Base-by-base conservation (phyloP, 2,888 invertebrate species). In the Tetrapedia diversipes region DNA sequence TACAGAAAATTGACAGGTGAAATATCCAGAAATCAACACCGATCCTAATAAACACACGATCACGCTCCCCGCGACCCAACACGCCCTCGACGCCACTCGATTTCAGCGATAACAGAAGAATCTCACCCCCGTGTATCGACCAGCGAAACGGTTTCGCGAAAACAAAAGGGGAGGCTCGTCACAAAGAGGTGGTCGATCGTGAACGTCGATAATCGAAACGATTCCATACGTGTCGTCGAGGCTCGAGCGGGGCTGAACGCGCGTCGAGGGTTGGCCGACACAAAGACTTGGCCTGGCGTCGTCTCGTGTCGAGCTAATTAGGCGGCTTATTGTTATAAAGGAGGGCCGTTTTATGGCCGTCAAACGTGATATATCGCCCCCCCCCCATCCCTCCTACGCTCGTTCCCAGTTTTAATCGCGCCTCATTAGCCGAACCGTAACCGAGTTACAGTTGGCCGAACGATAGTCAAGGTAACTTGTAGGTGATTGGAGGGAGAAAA, bases 241-340 rank as follows among this genome's bases (percentile, higher is more conserved):
- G 83, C 68, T 76, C 75, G 80, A 81, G 80, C 64, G 67, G 69
- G 83, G 81, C 81, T 83, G 80, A 83, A 81, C 75, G 72, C 74
- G 75, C 53, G 77, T 74, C 66, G 82, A 76, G 83, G 81, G 80
- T 79, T 80, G 74, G 56, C 45, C 65, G 10, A 51, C 51, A 89
- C 87, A 89, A 89, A 85, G 86, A 80, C 70, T n/a, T 63, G 24
- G 72, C 69, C 71, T 57, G 75, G 77, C 80, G 74, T 82, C 82
- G 82, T 80, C 83, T 86, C 83, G 83, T 79, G 83, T 87, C 85
- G 79, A 67, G 84, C 86, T 89, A 90, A 90, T 90, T 90, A 90
- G 88, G 85, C 82, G 85, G 74, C 85, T 88, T 87, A 90, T 90
- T 90, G 89, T 90, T 82, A 80, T 76, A 85, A 74, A 80, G 74